Evolutionary conservation across 2,113 vertebrate genomes (phyloP), one percentile per base, ranked within the genome.

Genomic region (Corvus hawaiiensis): DNA sequence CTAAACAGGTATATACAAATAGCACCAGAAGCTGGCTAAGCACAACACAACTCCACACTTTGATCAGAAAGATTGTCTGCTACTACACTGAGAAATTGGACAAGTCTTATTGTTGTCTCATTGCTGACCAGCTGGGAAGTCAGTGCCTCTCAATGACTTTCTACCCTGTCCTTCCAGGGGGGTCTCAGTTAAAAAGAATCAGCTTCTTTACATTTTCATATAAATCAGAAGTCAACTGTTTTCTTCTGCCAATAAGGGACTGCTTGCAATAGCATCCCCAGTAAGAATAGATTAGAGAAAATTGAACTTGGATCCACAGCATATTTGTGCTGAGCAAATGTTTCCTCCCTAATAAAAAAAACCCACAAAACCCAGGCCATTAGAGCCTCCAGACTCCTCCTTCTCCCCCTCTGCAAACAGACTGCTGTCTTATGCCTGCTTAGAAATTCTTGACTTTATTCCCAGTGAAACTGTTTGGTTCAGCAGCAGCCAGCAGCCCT

Each of bases 401-500:
- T 94, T 71, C 75, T 88, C 21, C 37, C 21, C 2, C 37, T 80
- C 56, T 81, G 61, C 84, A 80, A 93, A 77, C 30, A 79, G n/a
- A 71, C 16, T 35, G 49, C 54, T 35, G 11, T 79, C 58, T 85
- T 78, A 54, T 62, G 63, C 54, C 52, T 52, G 58, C 73, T 92
- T 49, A 43, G 73, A 86, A 87, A 64, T 81, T 86, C 64, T 68
- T 92, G 80, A 68, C 41, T 78, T 81, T 52, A 80, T 75, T 95
- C 76, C 85, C 83, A 92, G 64, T 1, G 7, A 94, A 82, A 72
- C 52, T n/a, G 35, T 68, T 88, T 0, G 1, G 49, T 63, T 92
- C 14, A 3, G 51, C 67, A 88, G 84, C 80, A 90, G 76, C 80
- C 73, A 78, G 39, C 63, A 81, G 43, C 48, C 66, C 43, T 78